Evolutionary conservation across 2,888 invertebrate species (phyloP).

Genomic region (Hetaerina titia): DNA sequence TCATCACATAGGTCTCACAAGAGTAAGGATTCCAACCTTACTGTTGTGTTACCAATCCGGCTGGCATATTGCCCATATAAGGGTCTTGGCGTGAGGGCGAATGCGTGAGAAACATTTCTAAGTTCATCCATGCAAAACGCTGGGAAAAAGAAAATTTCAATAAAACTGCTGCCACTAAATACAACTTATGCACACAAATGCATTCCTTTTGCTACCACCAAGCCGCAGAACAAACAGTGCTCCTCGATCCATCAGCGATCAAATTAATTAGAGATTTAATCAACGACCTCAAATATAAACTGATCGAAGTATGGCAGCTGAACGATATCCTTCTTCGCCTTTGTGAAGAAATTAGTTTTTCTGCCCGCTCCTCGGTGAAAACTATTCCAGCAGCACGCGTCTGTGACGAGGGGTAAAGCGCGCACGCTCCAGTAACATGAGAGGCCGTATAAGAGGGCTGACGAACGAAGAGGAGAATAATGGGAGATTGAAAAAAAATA

Average conservation of each 20-base stretch:
- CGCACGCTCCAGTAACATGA: neutral
- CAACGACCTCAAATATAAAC: neutral
- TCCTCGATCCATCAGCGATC: neutral
- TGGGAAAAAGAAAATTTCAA: too few relatives aligned
- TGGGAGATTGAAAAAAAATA: neutral
- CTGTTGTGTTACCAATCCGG: too few relatives aligned
- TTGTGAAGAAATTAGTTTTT: neutral
- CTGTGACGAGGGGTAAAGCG: neutral
- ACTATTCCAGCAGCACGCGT: neutral
- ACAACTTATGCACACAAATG: too few relatives aligned
- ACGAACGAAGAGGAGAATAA: neutral
- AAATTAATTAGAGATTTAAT: neutral
- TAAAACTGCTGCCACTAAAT: too few relatives aligned
- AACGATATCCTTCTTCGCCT: neutral
- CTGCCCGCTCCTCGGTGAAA: neutral
- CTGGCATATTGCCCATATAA: too few relatives aligned
- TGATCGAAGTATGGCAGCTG: neutral
- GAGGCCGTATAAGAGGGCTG: neutral
- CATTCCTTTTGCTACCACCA: too few relatives aligned
- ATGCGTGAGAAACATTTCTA: too few relatives aligned
- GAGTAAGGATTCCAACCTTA: too few relatives aligned
- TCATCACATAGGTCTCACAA: too few relatives aligned
- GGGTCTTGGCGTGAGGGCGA: too few relatives aligned
- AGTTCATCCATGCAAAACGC: too few relatives aligned
- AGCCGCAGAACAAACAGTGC: too few relatives aligned